Evolutionary conservation across 2,797 vertebrate species (phyloP).

Genomic region (Carcharodon carcharias): DNA sequence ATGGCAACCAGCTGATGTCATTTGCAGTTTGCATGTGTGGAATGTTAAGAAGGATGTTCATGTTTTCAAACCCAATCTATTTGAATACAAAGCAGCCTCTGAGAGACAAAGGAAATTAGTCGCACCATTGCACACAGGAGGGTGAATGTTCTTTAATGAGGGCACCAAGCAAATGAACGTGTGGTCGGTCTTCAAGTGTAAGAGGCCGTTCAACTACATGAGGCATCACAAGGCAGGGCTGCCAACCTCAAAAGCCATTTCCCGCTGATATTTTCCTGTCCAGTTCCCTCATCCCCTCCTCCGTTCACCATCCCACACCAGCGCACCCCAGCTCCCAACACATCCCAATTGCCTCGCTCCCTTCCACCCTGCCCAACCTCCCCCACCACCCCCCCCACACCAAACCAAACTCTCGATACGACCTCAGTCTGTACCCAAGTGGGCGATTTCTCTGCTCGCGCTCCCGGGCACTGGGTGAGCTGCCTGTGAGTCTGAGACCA

Average conservation of each 20-base stretch:
- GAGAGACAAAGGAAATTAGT: neutral
- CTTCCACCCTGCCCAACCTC: neutral
- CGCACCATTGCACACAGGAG: neutral
- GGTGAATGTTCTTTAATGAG: neutral
- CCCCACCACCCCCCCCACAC: no score
- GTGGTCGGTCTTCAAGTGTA: neutral
- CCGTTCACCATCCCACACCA: no score
- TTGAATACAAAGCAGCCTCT: neutral
- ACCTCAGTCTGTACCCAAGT: neutral
- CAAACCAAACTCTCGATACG: no score
- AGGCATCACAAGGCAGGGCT: neutral
- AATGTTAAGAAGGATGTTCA: neutral
- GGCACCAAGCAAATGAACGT: neutral
- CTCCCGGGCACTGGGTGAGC: neutral
- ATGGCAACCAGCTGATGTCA: neutral
- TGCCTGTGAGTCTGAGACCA: neutral
- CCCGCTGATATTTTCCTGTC: neutral
- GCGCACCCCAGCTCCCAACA: neutral
- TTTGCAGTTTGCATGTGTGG: neutral
- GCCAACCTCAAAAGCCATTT: neutral
- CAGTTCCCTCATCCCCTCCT: neutral
- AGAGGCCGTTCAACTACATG: neutral
- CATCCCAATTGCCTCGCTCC: neutral
- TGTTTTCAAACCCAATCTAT: no score
- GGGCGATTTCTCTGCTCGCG: no score